These are phyloP conservation scores for Cebidichthys violaceus DNA, from an alignment of 2,113 vertebrate species.

Conservation along the genomic window DNA sequence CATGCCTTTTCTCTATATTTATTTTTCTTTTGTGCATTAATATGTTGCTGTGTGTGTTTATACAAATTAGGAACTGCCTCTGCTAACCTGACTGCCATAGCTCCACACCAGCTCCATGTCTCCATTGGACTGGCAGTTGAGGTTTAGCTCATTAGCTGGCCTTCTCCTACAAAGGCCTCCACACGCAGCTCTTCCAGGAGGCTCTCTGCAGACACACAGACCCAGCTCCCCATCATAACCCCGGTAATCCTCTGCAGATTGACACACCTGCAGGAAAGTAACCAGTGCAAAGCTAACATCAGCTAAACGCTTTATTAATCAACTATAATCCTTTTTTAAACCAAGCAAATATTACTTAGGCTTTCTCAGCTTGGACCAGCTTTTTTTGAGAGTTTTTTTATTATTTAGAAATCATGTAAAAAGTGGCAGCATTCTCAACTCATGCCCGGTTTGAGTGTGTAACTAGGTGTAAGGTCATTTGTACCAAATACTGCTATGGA, in stretches of 20 bases:
- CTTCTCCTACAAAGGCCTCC: conserved; percentile 77
- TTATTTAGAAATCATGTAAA: background rate
- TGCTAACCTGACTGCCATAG: conserved; percentile 79
- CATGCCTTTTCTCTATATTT: background rate
- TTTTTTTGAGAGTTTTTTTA: background rate
- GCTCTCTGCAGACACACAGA: conserved; percentile 86
- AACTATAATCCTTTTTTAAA: background rate
- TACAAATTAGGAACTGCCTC: background rate
- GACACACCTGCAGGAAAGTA: conserved; percentile 85
- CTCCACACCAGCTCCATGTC: conserved; percentile 80
- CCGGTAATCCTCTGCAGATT: conserved; percentile 77
- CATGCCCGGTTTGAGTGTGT: background rate
- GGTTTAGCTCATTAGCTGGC: conserved; percentile 66
- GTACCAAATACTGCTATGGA: conserved; percentile 1
- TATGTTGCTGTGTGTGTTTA: background rate
- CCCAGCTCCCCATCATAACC: conserved; percentile 88
- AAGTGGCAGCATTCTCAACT: background rate
- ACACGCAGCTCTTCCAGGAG: conserved; percentile 74
- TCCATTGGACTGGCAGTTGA: conserved; percentile 75
- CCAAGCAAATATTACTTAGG: too few relatives aligned
- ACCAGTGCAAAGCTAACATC: background rate
- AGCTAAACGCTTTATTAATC: background rate
- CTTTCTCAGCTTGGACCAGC: background rate
- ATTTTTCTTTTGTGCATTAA: background rate
- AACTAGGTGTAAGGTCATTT: conserved; percentile 49